These are phyloP conservation scores for Stramonita haemastoma DNA, from an alignment of 2,888 invertebrate species.

Conservation along the genomic window DNA sequence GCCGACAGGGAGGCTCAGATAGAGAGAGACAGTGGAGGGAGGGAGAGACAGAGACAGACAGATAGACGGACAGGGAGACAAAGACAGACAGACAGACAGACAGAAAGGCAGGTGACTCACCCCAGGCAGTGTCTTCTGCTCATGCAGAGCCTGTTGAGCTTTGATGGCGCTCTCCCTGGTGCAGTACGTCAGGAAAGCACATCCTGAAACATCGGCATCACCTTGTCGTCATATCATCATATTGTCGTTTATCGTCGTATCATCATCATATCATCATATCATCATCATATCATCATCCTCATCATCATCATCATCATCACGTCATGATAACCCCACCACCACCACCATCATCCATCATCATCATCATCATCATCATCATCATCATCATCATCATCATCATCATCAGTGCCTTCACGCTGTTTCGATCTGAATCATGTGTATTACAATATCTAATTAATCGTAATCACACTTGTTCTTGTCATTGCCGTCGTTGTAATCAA, in stretches of 20 bases:
- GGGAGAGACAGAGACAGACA: background rate
- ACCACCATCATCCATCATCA: background rate
- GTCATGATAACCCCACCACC: background rate
- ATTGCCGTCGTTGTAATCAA: no score
- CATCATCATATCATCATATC: constrained; percentile 38
- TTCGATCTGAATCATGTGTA: no score
- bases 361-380: background rate
- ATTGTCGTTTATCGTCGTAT: background rate
- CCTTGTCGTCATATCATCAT: background rate
- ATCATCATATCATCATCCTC: constrained; percentile 31
- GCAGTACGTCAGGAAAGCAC: constrained; percentile 99
- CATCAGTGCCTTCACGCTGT: background rate
- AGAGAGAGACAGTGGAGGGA: no score
- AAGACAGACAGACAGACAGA: constrained; percentile 8
- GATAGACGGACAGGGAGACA: background rate
- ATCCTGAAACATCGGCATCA: constrained; percentile 83
- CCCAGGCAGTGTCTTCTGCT: constrained; percentile 98
- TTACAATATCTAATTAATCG: no score
- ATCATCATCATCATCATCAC: background rate
- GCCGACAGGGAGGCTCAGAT: no score
- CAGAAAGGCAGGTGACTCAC: constrained; percentile 83
- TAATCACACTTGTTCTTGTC: no score
- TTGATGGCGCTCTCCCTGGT: constrained; percentile 95
- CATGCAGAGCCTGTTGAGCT: constrained; percentile 95
- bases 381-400: background rate